Evolutionary conservation across 2,888 invertebrate genomes (phyloP), one percentile per base, ranked within the genome.

Genomic region (Peribatodes rhomboidaria): DNA sequence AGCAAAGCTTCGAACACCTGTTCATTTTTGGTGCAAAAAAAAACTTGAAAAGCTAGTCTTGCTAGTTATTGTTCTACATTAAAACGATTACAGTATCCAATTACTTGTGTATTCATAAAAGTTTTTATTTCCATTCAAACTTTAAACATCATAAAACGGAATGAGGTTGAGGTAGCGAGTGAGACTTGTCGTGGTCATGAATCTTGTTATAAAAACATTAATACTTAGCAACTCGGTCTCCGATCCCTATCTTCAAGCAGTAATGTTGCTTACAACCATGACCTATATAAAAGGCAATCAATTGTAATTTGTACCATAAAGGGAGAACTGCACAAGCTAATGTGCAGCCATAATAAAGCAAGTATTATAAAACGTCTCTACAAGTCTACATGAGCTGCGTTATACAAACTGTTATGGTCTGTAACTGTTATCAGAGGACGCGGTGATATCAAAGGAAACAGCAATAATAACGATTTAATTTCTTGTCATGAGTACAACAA

Each of bases 361-460:
- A 35, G 74, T 74, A 73, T 72, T 75, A 74, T 72, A 67, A 75
- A 76, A 75, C 67, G 71, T 54, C 64, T 33, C 44, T 50, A 58
- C 56, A 58, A n/a, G n/a, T n/a, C 27, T 27, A 27, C 27, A 27
- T 49, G 37, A 64, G 41, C 14, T 56, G 41, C 53, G 41, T 53
- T 54, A 61, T 27, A 27, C 2, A 27, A n/a, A n/a, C n/a, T n/a
- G 27, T 27, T 27, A 6, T 27, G 49, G 80, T 79, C 75, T 76
- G 80, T 56, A 66, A 72, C 69, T 77, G 82, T 89, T 90, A 90
- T 90, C 88, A 84, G 75, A 72, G 70, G 72, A 63, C 65, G 88
- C 89, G 91, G 90, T 76, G 65, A 74, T 83, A 84, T 90, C 86
- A 92, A 92, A 90, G 85, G 76, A 74, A 79, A 76, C 67, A 60